A percentile compares a stretch with the other conserved stretches of the same genome.
phyloP scores from a whole-genome alignment of 1,140 invertebrate genomes.

The Euborellia annulipes region DNA sequence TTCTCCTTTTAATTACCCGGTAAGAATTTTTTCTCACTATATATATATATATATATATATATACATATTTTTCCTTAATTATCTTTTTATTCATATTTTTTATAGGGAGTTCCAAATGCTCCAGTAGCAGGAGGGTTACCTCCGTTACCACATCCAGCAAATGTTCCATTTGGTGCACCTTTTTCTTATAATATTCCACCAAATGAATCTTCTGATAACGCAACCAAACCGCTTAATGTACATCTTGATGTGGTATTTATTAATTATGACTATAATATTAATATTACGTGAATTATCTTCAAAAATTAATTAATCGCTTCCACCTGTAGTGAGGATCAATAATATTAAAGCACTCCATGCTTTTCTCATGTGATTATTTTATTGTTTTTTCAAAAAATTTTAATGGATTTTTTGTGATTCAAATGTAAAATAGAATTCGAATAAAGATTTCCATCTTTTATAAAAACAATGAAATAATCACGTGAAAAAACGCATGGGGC shows the following conservation, averaged over 20 bases:
- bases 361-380: too few relatives aligned
- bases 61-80: neutral
- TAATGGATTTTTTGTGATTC: too few relatives aligned
- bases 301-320: too few relatives aligned
- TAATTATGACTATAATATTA: conserved; percentile 7
- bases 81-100: neutral
- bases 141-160: conserved; percentile 15
- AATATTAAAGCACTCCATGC: too few relatives aligned
- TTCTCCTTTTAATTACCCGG: conserved; percentile 39
- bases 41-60: neutral
- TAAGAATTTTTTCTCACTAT: conserved; percentile 21
- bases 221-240: conserved; percentile 13
- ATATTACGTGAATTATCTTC: neutral
- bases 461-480: too few relatives aligned
- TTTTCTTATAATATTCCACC: conserved; percentile 57
- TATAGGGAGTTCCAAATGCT: neutral
- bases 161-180: conserved; percentile 29
- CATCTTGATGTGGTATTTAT: conserved; percentile 19
- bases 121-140: neutral
- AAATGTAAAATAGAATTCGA: too few relatives aligned
- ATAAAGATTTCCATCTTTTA: too few relatives aligned
- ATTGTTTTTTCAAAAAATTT: too few relatives aligned
- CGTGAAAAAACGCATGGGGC: too few relatives aligned
- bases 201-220: too few relatives aligned
- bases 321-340: too few relatives aligned